Base-by-base conservation (phyloP, 2,113 vertebrate species). In the Hirundichthys speculiger region DNA sequence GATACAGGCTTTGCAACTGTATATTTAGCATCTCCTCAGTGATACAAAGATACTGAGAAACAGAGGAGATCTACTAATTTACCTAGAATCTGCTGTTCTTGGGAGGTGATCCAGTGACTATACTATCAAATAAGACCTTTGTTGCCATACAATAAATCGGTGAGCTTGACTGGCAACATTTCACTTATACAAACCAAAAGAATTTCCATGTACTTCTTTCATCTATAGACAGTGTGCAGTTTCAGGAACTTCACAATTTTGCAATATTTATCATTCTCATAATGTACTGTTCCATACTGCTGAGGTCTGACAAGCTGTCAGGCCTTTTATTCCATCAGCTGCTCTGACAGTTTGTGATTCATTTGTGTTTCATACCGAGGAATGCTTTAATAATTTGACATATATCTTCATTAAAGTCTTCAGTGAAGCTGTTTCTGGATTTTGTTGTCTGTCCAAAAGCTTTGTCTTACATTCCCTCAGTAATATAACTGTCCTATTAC, bases 331-430 rank as follows among this genome's bases (percentile, higher is more conserved):
- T 66, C 69, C 50, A 34, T 83, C 52, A 57, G 46, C 42, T 25
- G 22, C 58, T 72, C 46, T 69, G 56, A 76, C 64, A 9, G 12
- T 65, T 57, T 74, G 15, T 58, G 19, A 51, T 60, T 87, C 71
- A 73, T 50, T 83, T 81, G 53, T 73, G 68, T 77, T 85, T 53
- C 62, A 18, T 83, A 86, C 56, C 20, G 73, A 83, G 63, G 80
- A 90, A 86, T 89, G 80, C 77, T 82, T 85, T 79, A 68, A 77
- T 69, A 54, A 52, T 87, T 71, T 82, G 66, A 75, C 56, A 47
- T 81, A 51, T 56, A 64, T 79, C 54, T 48, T 52, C 73, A 92
- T 90, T 90, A 92, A 92, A 92, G 59, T 84, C 54, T 82, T 83
- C 15, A 67, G 79, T 62, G 61, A 73, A 78, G 13, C 27, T 19